Base-by-base conservation (phyloP, 1,140 invertebrate species). In the Dinothrombium tinctorium region DNA sequence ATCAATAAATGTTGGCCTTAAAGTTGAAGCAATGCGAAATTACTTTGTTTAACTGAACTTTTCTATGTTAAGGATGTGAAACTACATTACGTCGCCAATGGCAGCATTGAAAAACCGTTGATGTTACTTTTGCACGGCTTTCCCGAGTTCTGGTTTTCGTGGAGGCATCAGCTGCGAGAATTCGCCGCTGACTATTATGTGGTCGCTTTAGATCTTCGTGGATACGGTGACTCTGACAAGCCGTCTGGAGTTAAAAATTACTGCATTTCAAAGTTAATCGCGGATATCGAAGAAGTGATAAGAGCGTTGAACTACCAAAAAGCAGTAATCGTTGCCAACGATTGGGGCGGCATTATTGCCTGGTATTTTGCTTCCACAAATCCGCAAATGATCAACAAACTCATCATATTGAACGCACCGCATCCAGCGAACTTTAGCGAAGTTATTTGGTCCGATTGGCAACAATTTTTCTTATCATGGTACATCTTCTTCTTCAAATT, bases 211-310 rank as follows among this genome's bases (percentile, higher is more conserved):
- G 77, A 81, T 59, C 55, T 77, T 46, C 71, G 79, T 58, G 78
- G 79, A 21, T 84, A 77, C 53, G 74, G 73, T 4, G 72, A 78
- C 48, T 76, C 76, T 2, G 76, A 80, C 46, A 79, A 80, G 55
- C 77, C 77, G n/a, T 50, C 51, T 15, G 67, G 63, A 26, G 57
- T 66, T 23, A 53, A 58, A 22, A 62, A 62, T 31, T 84, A 84
- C 51, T 58, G 56, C 36, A 59, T 73, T 15, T 57, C 68, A 23
- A 59, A 61, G 31, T 53, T 83, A 14, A 56, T 71, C 6, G 61
- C 68, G 26, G 79, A 84, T 59, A 51, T 81, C 2, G 61, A 63
- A 40, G 56, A 31, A 22, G 14, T 45, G 2, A 45, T 44, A 1
- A 3, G 9, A 14, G 19, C 4, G 17, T 24, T 36, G 9, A 15